Evolutionary conservation across 2,888 invertebrate genomes (phyloP).

Genomic region (Plagodis dolabraria): DNA sequence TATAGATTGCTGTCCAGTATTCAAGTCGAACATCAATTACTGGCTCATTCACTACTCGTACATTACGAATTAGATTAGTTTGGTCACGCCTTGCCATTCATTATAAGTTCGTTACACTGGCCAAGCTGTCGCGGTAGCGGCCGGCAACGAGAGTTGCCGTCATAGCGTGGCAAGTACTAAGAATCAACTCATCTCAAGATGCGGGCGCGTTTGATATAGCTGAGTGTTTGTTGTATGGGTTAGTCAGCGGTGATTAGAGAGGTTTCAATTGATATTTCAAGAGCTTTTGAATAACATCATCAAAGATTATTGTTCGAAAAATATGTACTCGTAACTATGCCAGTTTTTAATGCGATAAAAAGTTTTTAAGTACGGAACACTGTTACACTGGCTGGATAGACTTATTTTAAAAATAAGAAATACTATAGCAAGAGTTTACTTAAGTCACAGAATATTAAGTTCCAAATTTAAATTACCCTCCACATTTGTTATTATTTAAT

Average conservation of each 20-base stretch:
- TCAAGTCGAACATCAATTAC: constrained; percentile 9
- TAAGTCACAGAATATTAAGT: no score
- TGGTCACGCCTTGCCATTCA: constrained; percentile 27
- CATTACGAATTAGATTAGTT: constrained; percentile 21
- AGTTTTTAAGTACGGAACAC: no score
- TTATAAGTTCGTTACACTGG: constrained; percentile 31
- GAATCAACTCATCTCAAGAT: constrained; percentile 23
- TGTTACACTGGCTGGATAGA: no score
- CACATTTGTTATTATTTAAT: no score
- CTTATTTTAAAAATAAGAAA: no score
- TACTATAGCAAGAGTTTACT: no score
- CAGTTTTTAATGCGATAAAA: no score
- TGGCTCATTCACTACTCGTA: constrained; percentile 6
- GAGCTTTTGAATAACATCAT: constrained; percentile 5
- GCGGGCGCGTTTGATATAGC: constrained; percentile 24
- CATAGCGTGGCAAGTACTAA: background rate
- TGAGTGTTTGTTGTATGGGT: constrained; percentile 20
- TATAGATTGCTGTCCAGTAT: no score
- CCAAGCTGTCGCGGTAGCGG: no score
- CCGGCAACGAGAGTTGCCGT: constrained; percentile 4
- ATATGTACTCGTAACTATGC: no score
- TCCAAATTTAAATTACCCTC: no score
- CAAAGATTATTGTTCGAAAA: background rate
- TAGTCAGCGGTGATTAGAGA: constrained; percentile 20
- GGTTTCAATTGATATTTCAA: constrained; percentile 12